These are phyloP conservation scores for Pangasius larnaudii DNA, from an alignment of 2,797 vertebrate species.

Conservation along the genomic window DNA sequence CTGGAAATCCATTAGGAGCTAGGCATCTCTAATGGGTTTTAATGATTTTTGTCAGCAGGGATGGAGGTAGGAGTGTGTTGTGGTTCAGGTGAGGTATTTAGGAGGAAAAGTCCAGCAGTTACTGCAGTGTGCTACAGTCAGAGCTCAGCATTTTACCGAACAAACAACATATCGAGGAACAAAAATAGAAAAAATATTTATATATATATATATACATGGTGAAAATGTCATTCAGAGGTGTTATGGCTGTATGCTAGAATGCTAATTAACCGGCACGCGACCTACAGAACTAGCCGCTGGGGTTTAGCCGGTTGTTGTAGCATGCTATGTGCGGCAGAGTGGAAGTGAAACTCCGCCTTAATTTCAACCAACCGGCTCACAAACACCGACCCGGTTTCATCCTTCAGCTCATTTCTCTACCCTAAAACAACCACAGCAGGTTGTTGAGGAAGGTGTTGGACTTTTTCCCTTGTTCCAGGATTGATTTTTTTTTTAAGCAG, in stretches of 20 bases:
- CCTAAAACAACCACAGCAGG: too few relatives aligned
- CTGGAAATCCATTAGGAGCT: background rate
- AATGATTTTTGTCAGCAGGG: background rate
- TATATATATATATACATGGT: background rate
- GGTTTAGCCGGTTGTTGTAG: background rate
- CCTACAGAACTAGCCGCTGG: background rate
- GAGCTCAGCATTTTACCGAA: slow-evolving; percentile 10
- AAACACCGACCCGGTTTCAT: background rate
- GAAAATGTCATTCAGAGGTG: background rate
- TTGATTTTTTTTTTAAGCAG: background rate
- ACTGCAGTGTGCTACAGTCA: slow-evolving; percentile 10
- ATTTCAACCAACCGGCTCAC: background rate
- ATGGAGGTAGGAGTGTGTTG: background rate
- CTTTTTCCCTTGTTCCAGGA: background rate
- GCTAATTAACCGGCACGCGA: background rate
- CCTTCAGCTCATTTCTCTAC: background rate
- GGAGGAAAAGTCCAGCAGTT: slow-evolving; percentile 6
- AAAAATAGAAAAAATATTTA: background rate
- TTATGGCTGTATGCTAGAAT: background rate
- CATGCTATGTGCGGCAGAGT: background rate
- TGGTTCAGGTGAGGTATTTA: background rate
- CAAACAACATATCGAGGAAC: too few relatives aligned
- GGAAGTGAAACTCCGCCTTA: slow-evolving; percentile 1
- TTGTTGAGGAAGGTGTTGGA: background rate
- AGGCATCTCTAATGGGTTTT: background rate